Evolutionary conservation across 2,113 vertebrate species (phyloP).

Genomic region (Saccopteryx bilineata): DNA sequence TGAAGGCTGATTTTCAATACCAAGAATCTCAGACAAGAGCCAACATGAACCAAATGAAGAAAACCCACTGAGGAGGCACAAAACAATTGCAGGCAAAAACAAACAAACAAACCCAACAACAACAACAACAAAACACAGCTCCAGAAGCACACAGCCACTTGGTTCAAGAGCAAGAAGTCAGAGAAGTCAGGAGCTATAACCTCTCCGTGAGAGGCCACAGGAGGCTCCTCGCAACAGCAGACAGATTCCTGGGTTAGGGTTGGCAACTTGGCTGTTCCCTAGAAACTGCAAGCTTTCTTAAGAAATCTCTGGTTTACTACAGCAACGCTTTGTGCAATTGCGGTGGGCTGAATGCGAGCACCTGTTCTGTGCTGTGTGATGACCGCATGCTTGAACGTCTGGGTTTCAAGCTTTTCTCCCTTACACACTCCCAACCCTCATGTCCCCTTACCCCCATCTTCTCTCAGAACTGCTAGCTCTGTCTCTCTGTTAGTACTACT

Average conservation of each 20-base stretch:
- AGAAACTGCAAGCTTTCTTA: constrained; percentile 79
- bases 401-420: not conserved
- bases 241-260: constrained; percentile 65
- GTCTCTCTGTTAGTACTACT: not conserved
- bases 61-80: constrained; percentile 91
- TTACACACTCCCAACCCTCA: not conserved
- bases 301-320: constrained; percentile 78
- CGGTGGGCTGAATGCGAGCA: constrained; percentile 68
- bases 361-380: constrained; percentile 70
- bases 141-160: constrained; percentile 90
- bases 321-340: constrained; percentile 54
- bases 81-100: constrained; percentile 92
- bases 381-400: constrained; percentile 75
- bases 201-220: constrained; percentile 85
- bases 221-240: constrained; percentile 74
- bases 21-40: constrained; percentile 91
- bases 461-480: not conserved
- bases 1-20: constrained; percentile 91
- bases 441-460: fast-evolving
- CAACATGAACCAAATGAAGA: constrained; percentile 94
- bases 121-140: constrained; percentile 81
- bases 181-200: constrained; percentile 91
- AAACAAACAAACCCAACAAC: too few relatives aligned
- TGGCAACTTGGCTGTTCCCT: constrained; percentile 24
- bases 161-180: constrained; percentile 91